Evolutionary conservation across 2,888 invertebrate genomes (phyloP), one percentile per base, ranked within the genome.

Genomic region (Lasioglossum figueresi): DNA sequence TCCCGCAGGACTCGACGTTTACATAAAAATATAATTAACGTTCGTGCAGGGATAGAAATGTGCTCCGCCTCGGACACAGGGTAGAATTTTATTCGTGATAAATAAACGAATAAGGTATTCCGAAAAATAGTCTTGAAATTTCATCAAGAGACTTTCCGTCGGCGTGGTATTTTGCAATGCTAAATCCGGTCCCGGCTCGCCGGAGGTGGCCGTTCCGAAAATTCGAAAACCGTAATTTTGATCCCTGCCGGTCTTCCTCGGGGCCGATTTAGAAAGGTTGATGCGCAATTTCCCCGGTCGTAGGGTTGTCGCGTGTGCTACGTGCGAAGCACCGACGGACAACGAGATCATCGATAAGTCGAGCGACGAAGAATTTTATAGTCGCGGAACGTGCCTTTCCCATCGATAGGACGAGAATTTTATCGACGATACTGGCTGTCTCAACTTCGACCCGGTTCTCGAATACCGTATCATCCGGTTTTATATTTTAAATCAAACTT

Each of bases 341-440:
- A 76, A 78, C 78, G 59, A 52, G 78, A 84, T 78, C 73, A 74
- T 52, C 76, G 76, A 84, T 84, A 80, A 80, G 73, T 71, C 73
- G 19, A 52, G 68, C 63, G 63, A 37, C 59, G 73, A 68, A 52
- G 85, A 80, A 84, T 85, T 85, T 84, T 80, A 84, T 80, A 80
- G 84, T 73, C 70, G 43, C 70, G 34, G 80, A 72, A 84, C 76
- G 75, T 84, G 85, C 27, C 76, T 43, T 19, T 14, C 68, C 34
- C 43, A 34, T 79, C 45, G 76, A 66, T 45, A 23, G 66, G 40
- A 73, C 68, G 75, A 80, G 78, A 63, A 77, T 84, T 84, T 84
- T 79, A 84, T 84, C 84, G 84, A 4, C 19, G 73, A 48, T 70
- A 63, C 74, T 45, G 77, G 74, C 31, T 56, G 73, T 74, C 40